These are phyloP conservation scores for Acrobasis consociella DNA, from an alignment of 2,888 invertebrate genomes.

Conservation along the genomic window DNA sequence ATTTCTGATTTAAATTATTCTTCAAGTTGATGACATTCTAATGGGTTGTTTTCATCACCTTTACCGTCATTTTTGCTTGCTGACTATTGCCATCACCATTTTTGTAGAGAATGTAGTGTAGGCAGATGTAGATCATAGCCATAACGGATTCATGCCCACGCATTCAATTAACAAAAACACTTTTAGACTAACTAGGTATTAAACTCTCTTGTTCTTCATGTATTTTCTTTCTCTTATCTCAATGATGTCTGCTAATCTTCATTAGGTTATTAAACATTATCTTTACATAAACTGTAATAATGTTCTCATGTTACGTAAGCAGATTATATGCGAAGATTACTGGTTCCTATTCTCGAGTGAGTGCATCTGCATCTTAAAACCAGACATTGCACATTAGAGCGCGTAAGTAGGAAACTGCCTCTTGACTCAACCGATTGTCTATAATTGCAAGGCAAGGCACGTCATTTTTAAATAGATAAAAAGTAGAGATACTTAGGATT, in stretches of 20 bases:
- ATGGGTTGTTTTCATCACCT: neutral
- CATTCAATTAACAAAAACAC: neutral
- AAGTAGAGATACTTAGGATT: neutral
- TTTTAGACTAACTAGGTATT: too few relatives aligned
- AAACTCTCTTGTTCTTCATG: neutral
- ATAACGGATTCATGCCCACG: neutral
- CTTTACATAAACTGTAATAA: neutral
- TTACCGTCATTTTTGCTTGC: neutral
- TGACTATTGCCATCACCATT: neutral
- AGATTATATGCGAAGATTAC: neutral
- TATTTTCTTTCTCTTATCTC: neutral
- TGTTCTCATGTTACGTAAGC: neutral
- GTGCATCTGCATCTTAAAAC: slow-evolving; percentile 10
- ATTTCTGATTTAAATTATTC: too few relatives aligned
- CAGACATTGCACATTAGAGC: slow-evolving; percentile 15
- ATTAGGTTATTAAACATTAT: neutral
- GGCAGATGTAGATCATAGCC: neutral
- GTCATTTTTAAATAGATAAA: slow-evolving; percentile 1
- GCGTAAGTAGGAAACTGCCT: slow-evolving; percentile 10
- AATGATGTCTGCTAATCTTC: neutral
- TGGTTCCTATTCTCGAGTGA: neutral
- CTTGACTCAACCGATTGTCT: slow-evolving; percentile 1
- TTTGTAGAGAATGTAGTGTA: neutral
- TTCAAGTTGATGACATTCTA: too few relatives aligned
- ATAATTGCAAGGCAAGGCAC: neutral